Evolutionary conservation across 2,113 vertebrate species (phyloP).

Genomic region (Lamprologus tigripictilis): DNA sequence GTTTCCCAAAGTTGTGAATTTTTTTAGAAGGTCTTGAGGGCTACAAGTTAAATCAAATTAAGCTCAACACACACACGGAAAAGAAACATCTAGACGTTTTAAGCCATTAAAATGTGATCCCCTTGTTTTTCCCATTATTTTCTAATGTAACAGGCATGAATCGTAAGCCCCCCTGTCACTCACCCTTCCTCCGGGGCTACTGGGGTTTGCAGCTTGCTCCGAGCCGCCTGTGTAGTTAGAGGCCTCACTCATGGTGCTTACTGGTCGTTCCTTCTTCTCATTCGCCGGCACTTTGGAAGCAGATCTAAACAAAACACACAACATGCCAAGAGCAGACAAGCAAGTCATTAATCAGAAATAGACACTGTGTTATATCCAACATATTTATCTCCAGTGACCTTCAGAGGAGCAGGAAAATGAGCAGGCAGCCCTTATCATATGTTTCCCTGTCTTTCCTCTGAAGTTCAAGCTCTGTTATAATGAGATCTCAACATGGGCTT

Average conservation of each 20-base stretch:
- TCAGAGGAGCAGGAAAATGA: not conserved
- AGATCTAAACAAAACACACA: conserved; percentile 70
- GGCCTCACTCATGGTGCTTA: conserved; percentile 87
- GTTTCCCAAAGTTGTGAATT: conserved; percentile 95
- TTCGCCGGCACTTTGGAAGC: conserved; percentile 79
- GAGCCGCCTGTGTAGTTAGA: conserved; percentile 82
- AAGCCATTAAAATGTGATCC: not conserved
- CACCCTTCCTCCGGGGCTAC: conserved; percentile 86
- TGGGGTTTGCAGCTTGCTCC: conserved; percentile 77
- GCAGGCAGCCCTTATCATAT: not conserved
- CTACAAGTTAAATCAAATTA: conserved; percentile 59
- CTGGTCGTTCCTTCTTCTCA: conserved; percentile 86
- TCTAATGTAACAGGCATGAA: not conserved
- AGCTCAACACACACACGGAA: not conserved
- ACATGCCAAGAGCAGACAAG: not conserved
- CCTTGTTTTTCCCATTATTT: not conserved
- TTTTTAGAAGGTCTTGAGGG: conserved; percentile 91
- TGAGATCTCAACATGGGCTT: conserved; percentile 39
- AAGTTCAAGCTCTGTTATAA: conserved; percentile 31
- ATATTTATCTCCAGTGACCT: not conserved
- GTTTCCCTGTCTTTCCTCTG: not conserved
- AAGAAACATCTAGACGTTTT: not conserved
- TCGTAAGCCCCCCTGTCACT: conserved; percentile 32
- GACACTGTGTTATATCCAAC: not conserved
- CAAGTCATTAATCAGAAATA: not conserved